Conservation (phyloP, 92 coral and sea anemone species). For the Blastomussa wellsi region DNA sequence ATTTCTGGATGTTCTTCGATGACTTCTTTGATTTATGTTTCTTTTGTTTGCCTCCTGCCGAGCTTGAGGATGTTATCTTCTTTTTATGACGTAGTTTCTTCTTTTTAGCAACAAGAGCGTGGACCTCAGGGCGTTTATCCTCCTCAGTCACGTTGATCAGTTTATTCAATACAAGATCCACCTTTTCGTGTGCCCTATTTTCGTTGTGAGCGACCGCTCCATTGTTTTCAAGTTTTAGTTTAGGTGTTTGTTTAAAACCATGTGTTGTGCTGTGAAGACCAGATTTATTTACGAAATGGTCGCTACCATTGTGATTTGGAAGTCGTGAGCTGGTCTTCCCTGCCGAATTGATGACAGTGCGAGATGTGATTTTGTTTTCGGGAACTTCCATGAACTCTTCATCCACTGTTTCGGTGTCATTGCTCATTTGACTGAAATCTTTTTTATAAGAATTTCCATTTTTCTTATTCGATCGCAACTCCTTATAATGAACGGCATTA, state of each 20-base stretch:
- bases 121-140: constrained; percentile 61
- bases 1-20: not conserved
- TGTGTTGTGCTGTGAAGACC: not conserved
- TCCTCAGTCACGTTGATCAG: constrained; percentile 63
- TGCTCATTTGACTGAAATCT: constrained; percentile 2
- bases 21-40: not conserved
- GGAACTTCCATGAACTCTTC: constrained; percentile 26
- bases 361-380: constrained; percentile 7
- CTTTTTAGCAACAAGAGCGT: constrained; percentile 17
- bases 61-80: not conserved
- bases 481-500: constrained; percentile 66
- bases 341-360: not conserved
- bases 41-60: not conserved
- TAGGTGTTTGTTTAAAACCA: not conserved
- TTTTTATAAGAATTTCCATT: constrained; percentile 3
- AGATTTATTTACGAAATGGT: not conserved
- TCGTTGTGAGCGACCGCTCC: not conserved
- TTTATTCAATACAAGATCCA: constrained; percentile 61
- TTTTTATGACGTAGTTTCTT: not conserved
- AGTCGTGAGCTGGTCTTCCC: not conserved
- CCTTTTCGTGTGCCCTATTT: constrained; percentile 22
- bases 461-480: constrained; percentile 24
- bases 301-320: not conserved
- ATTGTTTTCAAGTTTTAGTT: not conserved
- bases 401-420: constrained; percentile 35